Evolutionary conservation across 2,113 vertebrate species (phyloP).

Genomic region (Notarius quadriscutis): DNA sequence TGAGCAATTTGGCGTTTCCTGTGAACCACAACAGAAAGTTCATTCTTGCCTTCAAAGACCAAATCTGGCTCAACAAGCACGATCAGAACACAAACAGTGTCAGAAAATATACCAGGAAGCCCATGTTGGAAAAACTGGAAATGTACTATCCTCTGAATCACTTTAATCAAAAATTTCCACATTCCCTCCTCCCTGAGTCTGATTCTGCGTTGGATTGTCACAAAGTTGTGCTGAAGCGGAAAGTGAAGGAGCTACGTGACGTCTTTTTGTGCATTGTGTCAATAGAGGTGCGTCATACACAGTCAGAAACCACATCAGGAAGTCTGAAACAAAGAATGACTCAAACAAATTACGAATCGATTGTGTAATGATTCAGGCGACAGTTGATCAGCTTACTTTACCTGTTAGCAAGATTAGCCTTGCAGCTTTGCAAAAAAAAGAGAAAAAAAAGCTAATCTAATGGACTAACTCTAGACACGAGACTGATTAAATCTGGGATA

Average conservation of each 20-base stretch:
- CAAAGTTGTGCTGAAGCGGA: neutral
- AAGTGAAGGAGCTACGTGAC: neutral
- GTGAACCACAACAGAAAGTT: constrained; percentile 22
- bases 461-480: neutral
- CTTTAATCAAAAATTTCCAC: neutral
- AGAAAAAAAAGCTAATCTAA: neutral
- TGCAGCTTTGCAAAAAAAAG: neutral
- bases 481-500: neutral
- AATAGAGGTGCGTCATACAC: neutral
- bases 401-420: neutral
- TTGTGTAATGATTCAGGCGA: neutral
- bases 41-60: neutral
- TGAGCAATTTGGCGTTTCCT: constrained; percentile 64
- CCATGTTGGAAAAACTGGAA: neutral
- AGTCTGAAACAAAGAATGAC: neutral
- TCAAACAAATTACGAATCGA: neutral
- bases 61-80: neutral
- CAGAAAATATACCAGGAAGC: too few species aligned
- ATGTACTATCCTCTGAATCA: neutral
- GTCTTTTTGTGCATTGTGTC: neutral
- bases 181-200: neutral
- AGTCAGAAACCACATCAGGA: neutral
- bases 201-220: neutral
- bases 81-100: neutral
- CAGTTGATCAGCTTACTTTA: neutral